Base-by-base conservation (phyloP, 2,113 vertebrate genomes). In the Aplodontia rufa region DNA sequence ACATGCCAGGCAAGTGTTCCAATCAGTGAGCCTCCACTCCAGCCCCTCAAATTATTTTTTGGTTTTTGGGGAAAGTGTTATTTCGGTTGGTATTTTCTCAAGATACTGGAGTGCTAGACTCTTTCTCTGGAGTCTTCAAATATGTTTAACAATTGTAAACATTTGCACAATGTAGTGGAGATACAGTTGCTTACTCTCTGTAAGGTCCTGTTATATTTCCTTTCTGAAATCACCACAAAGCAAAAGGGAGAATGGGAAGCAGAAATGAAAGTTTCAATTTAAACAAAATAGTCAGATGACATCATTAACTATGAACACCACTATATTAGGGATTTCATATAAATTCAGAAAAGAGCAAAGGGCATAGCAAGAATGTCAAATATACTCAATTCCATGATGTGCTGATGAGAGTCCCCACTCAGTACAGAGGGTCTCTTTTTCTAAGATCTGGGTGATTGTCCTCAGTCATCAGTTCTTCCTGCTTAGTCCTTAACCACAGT, bases 241-340 rank as follows among this genome's bases (percentile, higher is more conserved):
- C 37, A 42, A 83, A 84, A 72, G 53, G 24, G 9, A 53, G 11
- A 85, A 64, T 89, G 26, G 10, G 16, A 89, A 47, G 11, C 37
- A 88, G 37, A 93, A 93, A 26, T 28, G 8, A 91, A 93, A 49
- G 20, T 76, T 32, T 45, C 84, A 88, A 53, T 68, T 53, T 87
- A 64, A 91, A 62, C 11, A 53, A 72, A 72, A 7, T 55, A 94
- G 26, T 28, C 28, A 75, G 6, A 28, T 76, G 19, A 49, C 26
- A 51, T 51, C 7, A 35, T 5, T 4, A 75, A 58, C 28, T n/a
- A n/a, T 35, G 30, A 79, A 60, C n/a, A 66, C 10, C 11, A 55
- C 40, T 71, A 68, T 24, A 40, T 45, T 58, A 45, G 6, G 66
- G 81, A 58, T 42, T 8, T 40, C 28, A 88, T 37, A 51, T 22